These are phyloP conservation scores for Eleginops maclovinus DNA, from an alignment of 2,113 vertebrate genomes.

Conservation along the genomic window DNA sequence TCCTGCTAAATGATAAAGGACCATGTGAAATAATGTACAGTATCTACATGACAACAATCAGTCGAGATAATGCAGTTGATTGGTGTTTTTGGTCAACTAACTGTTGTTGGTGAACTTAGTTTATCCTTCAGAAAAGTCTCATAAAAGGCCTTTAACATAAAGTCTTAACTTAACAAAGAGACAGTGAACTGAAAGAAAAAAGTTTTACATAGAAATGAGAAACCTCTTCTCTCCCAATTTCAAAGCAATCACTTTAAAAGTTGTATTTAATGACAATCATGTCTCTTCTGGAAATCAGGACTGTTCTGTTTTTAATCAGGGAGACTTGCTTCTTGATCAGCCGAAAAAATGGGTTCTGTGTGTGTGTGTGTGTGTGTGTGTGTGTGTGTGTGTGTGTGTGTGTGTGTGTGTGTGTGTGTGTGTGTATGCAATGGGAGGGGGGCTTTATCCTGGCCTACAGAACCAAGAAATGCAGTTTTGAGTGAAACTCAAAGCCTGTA, in stretches of 20 bases:
- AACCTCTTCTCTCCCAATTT: neutral
- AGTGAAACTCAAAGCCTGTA: neutral
- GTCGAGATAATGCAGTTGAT: neutral
- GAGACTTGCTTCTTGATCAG: constrained; percentile 11
- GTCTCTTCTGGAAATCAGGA: constrained; percentile 12
- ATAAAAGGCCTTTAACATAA: neutral
- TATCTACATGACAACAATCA: neutral
- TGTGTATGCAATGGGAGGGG: neutral
- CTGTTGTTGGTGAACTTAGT: too few species aligned
- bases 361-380: neutral
- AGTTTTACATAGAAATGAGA: neutral
- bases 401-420: too few species aligned
- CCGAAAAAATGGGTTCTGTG: neutral
- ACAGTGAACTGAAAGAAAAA: neutral
- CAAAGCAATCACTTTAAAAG: constrained; percentile 25
- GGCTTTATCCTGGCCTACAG: neutral
- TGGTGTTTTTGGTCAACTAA: neutral
- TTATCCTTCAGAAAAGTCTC: too few species aligned
- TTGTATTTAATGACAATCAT: constrained; percentile 15
- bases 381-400: neutral
- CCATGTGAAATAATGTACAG: neutral
- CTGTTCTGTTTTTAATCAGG: constrained; percentile 30
- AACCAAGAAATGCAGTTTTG: neutral
- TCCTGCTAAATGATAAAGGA: neutral
- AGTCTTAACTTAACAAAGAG: neutral